Evolutionary conservation across 1,140 invertebrate species (phyloP), one percentile per base, ranked within the genome.

Genomic region (Bathynomus jamesi): DNA sequence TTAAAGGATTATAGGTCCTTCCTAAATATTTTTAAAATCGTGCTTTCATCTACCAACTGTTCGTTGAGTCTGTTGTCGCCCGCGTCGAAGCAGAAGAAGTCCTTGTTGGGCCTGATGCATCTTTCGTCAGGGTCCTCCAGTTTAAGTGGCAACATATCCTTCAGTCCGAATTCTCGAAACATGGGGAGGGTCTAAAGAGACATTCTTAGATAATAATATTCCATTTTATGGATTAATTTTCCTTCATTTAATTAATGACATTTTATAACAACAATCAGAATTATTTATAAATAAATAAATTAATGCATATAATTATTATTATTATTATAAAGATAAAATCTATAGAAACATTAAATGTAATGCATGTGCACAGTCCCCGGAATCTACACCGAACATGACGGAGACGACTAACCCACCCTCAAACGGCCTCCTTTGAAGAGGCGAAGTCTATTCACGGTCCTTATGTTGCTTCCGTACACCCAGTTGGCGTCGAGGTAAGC

Each of bases 41-140:
- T 4, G 1, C 61, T 3, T 5, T 3, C 28, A 28, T 70, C 63
- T 29, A 77, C 77, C 70, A 96, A 81, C 79, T 96, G 94, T 80
- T 97, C 94, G 80, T 95, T 96, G 4, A 96, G 94, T 79, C 95
- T 86, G 80, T 95, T 93, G 84, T 97, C 95, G 79, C 94, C 85
- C 61, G 85, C 85, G 86, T 95, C 93, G 80, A 96, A 96, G 80
- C 94, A 96, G 80, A 89, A 95, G 88, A 95, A 91, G 64, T 85
- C 83, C 25, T 78, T 77, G 80, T 93, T 93, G 1, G 91, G 91
- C 63, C 93, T 83, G 2, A 92, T 94, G 82, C 93, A 96, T n/a
- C 93, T 93, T 83, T 94, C 91, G 81, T 95, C 93, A 4, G 94
- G 93, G 71, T 94, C 89, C 76, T 94, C 90, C 30, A 94, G 83